Evolutionary conservation across 2,888 invertebrate genomes (phyloP), one percentile per base, ranked within the genome.

Genomic region (Meliscaeva auricollis): DNA sequence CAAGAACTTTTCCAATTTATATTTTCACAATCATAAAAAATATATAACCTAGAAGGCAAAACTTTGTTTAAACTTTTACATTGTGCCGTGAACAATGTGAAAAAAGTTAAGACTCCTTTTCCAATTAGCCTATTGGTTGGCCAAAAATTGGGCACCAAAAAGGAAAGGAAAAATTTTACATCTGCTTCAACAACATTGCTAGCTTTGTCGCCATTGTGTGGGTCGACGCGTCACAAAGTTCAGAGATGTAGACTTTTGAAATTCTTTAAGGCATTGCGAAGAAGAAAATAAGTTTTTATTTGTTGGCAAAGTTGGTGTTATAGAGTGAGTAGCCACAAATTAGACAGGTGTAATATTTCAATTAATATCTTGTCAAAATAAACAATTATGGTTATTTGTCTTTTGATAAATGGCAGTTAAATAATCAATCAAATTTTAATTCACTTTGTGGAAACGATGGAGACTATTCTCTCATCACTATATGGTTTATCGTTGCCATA

Each of bases 1-100:
- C 6, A 52, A 52, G 9, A 52, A 52, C 22, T 52, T 52, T 52
- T 52, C 50, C 26, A 52, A 52, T 52, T 52, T 26, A 13, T 52
- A 52, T 52, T 52, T 52, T 52, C 22, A 52, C 50, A 26, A 38
- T 5, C 26, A 26, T 15, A 52, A 22, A 26, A 26, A 13, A 13
- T 4, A 13, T 4, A 22, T 11, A n/a, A 0, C 26, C 0, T 3
- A 22, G 22, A 6, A 50, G 22, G 22, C 1, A 46, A 46, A 46
- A 46, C 46, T 17, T 6, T 46, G 6, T 7, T 46, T 8, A 46
- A 3, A 7, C 15, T 15, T 46, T 17, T 8, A 46, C 3, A 46
- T 8, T 46, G 15, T 46, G 41, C 13, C 13, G 11, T 41, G 41
- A 11, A 46, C 15, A 8, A 46, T 2, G 13, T 15, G 11, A 52